Evolutionary conservation across 2,888 invertebrate species (phyloP).

Genomic region (Leptarthrus brevirostris): DNA sequence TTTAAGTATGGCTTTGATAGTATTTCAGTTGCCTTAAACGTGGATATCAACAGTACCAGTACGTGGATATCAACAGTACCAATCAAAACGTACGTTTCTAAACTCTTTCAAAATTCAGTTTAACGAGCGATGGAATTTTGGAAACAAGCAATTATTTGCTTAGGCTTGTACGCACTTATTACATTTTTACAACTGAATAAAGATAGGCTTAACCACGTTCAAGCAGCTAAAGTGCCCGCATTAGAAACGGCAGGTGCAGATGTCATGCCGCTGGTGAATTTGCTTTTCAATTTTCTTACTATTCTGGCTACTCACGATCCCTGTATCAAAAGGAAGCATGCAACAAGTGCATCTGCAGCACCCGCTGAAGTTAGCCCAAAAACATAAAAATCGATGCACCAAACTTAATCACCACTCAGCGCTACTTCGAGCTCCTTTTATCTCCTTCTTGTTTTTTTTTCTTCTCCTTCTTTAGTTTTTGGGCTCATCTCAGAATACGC

Average conservation of each 20-base stretch:
- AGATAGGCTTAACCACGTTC: too few relatives aligned
- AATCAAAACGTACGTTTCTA: too few relatives aligned
- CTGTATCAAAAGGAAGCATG: constrained; percentile 38
- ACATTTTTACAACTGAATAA: too few relatives aligned
- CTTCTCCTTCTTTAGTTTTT: constrained; percentile 10
- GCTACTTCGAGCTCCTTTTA: constrained; percentile 33
- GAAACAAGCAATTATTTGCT: too few relatives aligned
- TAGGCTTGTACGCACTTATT: too few relatives aligned
- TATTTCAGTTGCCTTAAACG: too few relatives aligned
- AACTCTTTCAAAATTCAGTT: too few relatives aligned
- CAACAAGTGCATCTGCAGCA: constrained; percentile 49
- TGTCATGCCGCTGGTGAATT: background rate
- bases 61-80: too few relatives aligned
- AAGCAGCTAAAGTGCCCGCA: constrained; percentile 14
- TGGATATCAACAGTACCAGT: too few relatives aligned
- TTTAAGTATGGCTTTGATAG: too few relatives aligned
- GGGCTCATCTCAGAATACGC: constrained; percentile 1
- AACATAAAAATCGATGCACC: constrained; percentile 28
- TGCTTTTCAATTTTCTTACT: constrained; percentile 6
- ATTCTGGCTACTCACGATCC: background rate
- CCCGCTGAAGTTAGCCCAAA: background rate
- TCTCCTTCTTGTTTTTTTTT: background rate
- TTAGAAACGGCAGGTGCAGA: constrained; percentile 21
- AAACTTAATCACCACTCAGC: constrained; percentile 44
- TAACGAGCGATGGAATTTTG: too few relatives aligned